Evolutionary conservation across 2,888 invertebrate species (phyloP).

Genomic region (Amorpha juglandis): DNA sequence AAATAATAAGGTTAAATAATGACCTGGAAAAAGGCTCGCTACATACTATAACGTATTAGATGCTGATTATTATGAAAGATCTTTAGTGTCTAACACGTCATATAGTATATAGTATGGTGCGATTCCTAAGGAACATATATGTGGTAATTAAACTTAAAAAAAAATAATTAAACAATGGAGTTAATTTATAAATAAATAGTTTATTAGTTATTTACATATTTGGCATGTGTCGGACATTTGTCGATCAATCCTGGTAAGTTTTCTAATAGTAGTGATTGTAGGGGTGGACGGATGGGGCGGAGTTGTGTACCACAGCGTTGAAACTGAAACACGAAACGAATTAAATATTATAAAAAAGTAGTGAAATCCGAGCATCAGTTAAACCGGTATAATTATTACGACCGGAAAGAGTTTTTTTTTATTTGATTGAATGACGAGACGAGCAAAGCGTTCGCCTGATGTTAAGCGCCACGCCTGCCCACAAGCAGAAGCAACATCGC

Average conservation of each 20-base stretch:
- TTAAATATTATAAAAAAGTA: not conserved
- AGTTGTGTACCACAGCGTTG: slow-evolving; percentile 48
- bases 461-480: too few relatives aligned
- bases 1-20: too few relatives aligned
- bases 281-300: slow-evolving; percentile 42
- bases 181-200: slow-evolving; percentile 30
- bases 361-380: not conserved
- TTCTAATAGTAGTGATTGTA: slow-evolving; percentile 40
- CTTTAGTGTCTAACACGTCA: too few relatives aligned
- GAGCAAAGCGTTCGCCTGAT: too few relatives aligned
- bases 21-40: not conserved
- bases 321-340: slow-evolving; percentile 39
- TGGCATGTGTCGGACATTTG: slow-evolving; percentile 19
- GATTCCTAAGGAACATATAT: too few relatives aligned
- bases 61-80: too few relatives aligned
- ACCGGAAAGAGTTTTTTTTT: not conserved
- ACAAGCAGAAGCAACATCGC: too few relatives aligned
- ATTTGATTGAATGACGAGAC: too few relatives aligned
- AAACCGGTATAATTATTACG: not conserved
- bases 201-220: slow-evolving; percentile 33
- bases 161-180: slow-evolving; percentile 6
- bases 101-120: too few relatives aligned
- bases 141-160: too few relatives aligned
- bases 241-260: slow-evolving; percentile 9
- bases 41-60: too few relatives aligned